phyloP scores from a whole-genome alignment of 2,797 vertebrate genomes.

The Gymnoscopelus microlampas region DNA sequence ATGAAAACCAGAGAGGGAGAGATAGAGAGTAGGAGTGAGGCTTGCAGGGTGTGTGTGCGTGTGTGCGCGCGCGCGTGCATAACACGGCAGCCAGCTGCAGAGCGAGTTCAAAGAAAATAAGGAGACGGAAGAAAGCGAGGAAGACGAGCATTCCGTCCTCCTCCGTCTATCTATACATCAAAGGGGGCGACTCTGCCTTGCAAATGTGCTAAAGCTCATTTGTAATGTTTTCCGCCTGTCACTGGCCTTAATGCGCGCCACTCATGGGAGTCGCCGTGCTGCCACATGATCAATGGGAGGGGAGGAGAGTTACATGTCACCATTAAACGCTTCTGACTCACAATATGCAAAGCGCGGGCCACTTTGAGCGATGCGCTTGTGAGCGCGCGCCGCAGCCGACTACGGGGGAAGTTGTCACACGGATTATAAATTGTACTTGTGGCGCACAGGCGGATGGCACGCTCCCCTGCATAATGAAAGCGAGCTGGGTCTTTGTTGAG shows the following conservation, averaged over 20 bases:
- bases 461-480: constrained; percentile 64
- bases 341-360: constrained; percentile 70
- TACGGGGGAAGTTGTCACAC: constrained; percentile 66
- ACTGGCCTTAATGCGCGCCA: constrained; percentile 73
- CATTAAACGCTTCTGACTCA: constrained; percentile 76
- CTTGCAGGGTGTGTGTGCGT: not conserved
- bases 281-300: constrained; percentile 79
- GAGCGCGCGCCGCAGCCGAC: constrained; percentile 20
- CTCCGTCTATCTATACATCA: constrained; percentile 64
- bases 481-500: constrained; percentile 42
- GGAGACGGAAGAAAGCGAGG: constrained; percentile 24
- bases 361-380: constrained; percentile 76
- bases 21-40: constrained; percentile 7
- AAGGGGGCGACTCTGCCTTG: constrained; percentile 59
- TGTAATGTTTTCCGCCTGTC: constrained; percentile 81
- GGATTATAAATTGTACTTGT: constrained; percentile 78
- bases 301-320: constrained; percentile 77
- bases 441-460: constrained; percentile 48
- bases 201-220: constrained; percentile 79
- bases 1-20: not conserved
- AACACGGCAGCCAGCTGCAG: not conserved
- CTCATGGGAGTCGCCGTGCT: constrained; percentile 72
- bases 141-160: constrained; percentile 35
- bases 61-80: not conserved
- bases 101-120: not conserved